Conservation (phyloP, 1,140 invertebrate genomes). For the Brachionus angularis region DNA sequence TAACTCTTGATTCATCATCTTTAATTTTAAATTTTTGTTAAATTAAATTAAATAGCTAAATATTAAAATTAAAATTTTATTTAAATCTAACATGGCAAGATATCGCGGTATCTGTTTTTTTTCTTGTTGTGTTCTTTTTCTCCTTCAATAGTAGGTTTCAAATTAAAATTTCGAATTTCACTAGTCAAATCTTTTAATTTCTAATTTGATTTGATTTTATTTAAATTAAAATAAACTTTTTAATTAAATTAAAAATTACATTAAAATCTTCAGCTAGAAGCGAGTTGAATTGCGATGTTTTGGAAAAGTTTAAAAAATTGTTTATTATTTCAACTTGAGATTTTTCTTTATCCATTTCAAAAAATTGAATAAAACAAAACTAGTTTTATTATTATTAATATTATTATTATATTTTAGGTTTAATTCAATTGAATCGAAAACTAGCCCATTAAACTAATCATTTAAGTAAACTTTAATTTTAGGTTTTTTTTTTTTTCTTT, state of each 20-base stretch:
- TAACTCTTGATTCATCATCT: conserved; percentile 41
- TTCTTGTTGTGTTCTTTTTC: conserved; percentile 8
- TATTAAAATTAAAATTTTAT: not conserved
- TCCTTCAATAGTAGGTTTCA: conserved; percentile 18
- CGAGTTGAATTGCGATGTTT: conserved; percentile 9
- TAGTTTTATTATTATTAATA: too few species aligned
- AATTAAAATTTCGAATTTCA: not conserved
- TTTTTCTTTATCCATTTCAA: too few species aligned
- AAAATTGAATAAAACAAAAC: too few species aligned
- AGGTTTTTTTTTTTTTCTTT: conserved; percentile 1
- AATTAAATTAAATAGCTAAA: conserved; percentile 5
- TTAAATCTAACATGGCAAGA: conserved; percentile 30
- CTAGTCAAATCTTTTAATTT: conserved; percentile 29
- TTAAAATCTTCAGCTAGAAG: conserved; percentile 26
- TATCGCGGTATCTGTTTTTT: conserved; percentile 38
- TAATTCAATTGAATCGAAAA: too few species aligned
- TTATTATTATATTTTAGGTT: too few species aligned
- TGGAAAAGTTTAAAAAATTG: conserved; percentile 14
- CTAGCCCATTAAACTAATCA: conserved; percentile 40
- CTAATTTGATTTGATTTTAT: not conserved
- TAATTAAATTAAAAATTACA: conserved; percentile 20
- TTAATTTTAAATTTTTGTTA: not conserved
- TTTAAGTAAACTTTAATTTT: conserved; percentile 33
- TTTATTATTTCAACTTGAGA: conserved; percentile 37
- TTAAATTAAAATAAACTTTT: not conserved